phyloP scores from a whole-genome alignment of 1,140 invertebrate genomes.

The Prorops nasuta region DNA sequence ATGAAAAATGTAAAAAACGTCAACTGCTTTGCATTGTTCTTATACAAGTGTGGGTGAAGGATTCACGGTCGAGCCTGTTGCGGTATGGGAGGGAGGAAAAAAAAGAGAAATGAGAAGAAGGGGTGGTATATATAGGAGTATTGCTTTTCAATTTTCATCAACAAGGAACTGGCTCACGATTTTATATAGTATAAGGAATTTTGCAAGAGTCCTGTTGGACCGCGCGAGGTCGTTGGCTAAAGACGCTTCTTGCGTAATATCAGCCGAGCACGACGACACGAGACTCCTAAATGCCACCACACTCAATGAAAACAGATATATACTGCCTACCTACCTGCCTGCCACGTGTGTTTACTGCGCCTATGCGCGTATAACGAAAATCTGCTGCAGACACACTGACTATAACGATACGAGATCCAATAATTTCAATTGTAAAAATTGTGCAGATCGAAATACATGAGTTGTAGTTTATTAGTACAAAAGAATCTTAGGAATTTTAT shows the following conservation, averaged over 20 bases:
- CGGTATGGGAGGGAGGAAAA: too few species aligned
- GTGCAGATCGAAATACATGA: too few species aligned
- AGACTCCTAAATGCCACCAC: slow-evolving; percentile 30
- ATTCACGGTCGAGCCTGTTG: background rate
- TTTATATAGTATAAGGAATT: too few species aligned
- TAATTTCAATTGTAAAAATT: too few species aligned
- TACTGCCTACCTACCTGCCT: too few species aligned
- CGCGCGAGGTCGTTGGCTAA: slow-evolving; percentile 23
- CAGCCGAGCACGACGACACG: slow-evolving; percentile 24
- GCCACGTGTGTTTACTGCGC: too few species aligned
- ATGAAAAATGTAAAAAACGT: too few species aligned
- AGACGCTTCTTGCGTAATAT: slow-evolving; percentile 25
- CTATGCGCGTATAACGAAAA: too few species aligned
- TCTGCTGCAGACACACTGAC: background rate
- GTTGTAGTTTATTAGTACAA: too few species aligned
- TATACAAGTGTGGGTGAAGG: background rate
- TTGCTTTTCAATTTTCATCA: slow-evolving; percentile 2
- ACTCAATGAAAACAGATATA: too few species aligned
- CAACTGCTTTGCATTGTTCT: background rate
- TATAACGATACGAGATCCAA: background rate
- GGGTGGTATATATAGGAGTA: background rate
- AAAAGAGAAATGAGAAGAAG: too few species aligned
- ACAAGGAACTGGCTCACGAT: slow-evolving; percentile 12
- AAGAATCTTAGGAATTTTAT: too few species aligned
- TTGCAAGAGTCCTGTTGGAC: slow-evolving; percentile 28